Percentiles rank a stretch among this genome's conserved stretches.
These are phyloP conservation scores for Heliornis fulica DNA, from an alignment of 2,113 vertebrate species.

Conservation along the genomic window DNA sequence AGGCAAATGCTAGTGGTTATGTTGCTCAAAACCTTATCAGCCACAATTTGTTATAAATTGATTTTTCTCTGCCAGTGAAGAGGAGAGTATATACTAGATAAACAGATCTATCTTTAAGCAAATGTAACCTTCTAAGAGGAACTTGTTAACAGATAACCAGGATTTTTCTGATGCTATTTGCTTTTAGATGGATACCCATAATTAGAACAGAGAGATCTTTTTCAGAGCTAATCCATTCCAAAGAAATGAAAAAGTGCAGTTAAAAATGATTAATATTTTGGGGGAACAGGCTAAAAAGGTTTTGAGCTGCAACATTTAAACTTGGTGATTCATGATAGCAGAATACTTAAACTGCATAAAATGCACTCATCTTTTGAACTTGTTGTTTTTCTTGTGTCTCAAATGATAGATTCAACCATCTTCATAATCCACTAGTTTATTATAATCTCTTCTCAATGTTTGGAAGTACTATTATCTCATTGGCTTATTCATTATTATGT, in stretches of 20 bases:
- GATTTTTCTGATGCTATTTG: background rate
- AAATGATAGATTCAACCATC: conserved; percentile 33
- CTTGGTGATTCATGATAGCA: conserved; percentile 26
- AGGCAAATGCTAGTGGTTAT: background rate
- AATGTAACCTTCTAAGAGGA: background rate
- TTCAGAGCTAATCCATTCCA: background rate
- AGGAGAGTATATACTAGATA: background rate
- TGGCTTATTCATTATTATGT: conserved; percentile 8
- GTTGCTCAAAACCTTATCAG: background rate
- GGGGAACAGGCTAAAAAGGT: background rate
- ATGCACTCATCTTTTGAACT: background rate
- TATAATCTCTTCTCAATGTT: background rate
- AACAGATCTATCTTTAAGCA: background rate
- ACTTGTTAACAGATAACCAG: background rate
- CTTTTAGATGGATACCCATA: background rate
- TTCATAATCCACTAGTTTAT: background rate
- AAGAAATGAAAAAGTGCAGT: conserved; percentile 1
- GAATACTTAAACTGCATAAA: conserved; percentile 13
- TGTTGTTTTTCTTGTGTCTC: conserved; percentile 7
- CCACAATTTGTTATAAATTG: background rate
- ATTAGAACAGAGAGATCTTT: background rate
- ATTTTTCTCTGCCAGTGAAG: background rate
- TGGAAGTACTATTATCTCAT: background rate
- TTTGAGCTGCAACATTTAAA: conserved; percentile 48
- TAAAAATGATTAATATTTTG: conserved; percentile 22